These are phyloP conservation scores for Halesus radiatus DNA, from an alignment of 1,140 invertebrate species.

Conservation along the genomic window DNA sequence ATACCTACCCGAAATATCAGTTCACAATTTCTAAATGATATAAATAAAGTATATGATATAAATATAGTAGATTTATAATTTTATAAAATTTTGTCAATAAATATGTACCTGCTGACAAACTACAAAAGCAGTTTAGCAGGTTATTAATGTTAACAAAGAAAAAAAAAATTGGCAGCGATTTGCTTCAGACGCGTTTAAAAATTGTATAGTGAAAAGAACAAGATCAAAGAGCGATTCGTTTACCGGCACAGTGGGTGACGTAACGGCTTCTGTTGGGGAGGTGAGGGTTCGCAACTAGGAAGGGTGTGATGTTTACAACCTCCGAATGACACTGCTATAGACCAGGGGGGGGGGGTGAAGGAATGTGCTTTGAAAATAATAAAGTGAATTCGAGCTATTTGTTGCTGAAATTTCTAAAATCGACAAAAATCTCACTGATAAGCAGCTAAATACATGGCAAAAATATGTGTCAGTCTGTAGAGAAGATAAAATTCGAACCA, in stretches of 20 bases:
- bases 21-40: no score
- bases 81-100: no score
- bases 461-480: no score
- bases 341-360: neutral
- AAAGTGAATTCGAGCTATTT: neutral
- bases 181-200: neutral
- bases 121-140: no score
- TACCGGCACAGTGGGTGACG: conserved; percentile 37
- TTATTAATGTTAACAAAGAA: no score
- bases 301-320: neutral
- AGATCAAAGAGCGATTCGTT: conserved; percentile 42
- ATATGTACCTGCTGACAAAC: no score
- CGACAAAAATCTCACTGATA: neutral
- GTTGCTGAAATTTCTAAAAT: neutral
- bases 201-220: neutral
- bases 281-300: neutral
- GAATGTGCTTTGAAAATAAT: neutral
- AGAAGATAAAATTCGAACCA: no score
- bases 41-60: no score
- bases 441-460: no score
- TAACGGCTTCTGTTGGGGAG: neutral
- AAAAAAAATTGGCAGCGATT: no score
- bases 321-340: neutral
- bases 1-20: no score
- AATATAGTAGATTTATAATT: no score